Evolutionary conservation across 2,888 invertebrate species (phyloP), one percentile per base, ranked within the genome.

Genomic region (Clanis bilineata): DNA sequence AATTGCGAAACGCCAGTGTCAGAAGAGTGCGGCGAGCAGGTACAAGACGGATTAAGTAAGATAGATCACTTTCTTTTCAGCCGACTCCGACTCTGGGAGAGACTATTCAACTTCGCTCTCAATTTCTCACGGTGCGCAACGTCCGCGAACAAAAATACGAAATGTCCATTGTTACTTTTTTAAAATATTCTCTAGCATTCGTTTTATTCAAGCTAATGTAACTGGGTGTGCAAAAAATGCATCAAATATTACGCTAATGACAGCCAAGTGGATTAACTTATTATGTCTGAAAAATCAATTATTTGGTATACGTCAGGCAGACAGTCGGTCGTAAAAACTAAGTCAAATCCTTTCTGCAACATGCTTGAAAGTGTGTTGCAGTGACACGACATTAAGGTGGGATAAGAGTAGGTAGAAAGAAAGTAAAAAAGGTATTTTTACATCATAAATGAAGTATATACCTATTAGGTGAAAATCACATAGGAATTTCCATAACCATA

Each of bases 1-100:
- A 71, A 67, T 80, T 78, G 74, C 76, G 73, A 79, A 74, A 79
- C 65, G 68, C 60, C 60, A 64, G 65, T 76, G 69, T 70, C 74
- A 71, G 72, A 72, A 21, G n/a, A n/a, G n/a, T n/a, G n/a, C 43
- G 32, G 23, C n/a, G 25, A 56, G 51, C 51, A 51, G 51, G 51
- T 51, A 51, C 51, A 71, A 71, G 78, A 72, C 65, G 75, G 76
- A 80, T 82, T 80, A 82, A 83, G 77, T 80, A 82, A 83, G 77
- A 78, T 77, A 73, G 74, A 80, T 86, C 82, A 82, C 86, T 87
- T 87, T 88, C 86, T 82, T 85, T 86, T 82, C 74, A 75, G 70
- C 65, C 74, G 73, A 74, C 75, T 66, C 59, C 67, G 68, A 62
- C 67, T 69, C 70, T 71, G 70, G 60, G 67, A 58, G 62, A 64